Percentiles rank a stretch among this genome's conserved stretches.
Evolutionary conservation across 2,888 invertebrate genomes (phyloP).

Genomic region (Platerodrilus igneus): DNA sequence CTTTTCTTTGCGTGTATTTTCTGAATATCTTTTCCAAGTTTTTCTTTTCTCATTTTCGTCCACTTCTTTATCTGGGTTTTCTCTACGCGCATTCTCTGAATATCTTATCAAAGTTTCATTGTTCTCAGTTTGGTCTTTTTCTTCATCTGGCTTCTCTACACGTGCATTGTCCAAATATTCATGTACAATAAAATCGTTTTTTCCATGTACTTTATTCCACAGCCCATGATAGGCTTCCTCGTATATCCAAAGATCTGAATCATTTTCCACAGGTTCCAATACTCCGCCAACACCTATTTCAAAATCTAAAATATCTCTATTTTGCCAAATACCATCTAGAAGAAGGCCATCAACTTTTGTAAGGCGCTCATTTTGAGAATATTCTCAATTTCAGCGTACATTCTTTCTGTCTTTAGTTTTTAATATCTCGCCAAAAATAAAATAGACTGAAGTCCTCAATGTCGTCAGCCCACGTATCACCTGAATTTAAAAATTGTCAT

Average conservation of each 20-base stretch:
- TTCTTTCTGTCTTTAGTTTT: neutral
- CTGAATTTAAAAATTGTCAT: neutral
- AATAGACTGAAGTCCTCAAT: slow-evolving; percentile 9
- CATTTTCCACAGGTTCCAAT: slow-evolving; percentile 2
- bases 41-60: too few relatives aligned
- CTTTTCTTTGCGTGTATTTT: too few relatives aligned
- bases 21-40: too few relatives aligned
- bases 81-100: too few relatives aligned
- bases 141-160: too few relatives aligned
- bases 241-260: slow-evolving; percentile 15
- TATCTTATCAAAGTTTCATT: too few relatives aligned
- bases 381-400: slow-evolving; percentile 8
- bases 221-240: slow-evolving; percentile 6
- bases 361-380: neutral
- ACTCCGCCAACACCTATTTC: slow-evolving; percentile 4
- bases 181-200: neutral
- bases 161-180: too few relatives aligned
- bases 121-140: too few relatives aligned
- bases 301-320: slow-evolving; percentile 6
- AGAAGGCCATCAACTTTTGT: neutral
- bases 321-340: too few relatives aligned
- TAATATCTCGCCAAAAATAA: slow-evolving; percentile 3
- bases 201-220: neutral
- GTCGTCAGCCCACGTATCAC: slow-evolving; percentile 1
- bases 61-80: too few relatives aligned